phyloP scores from a whole-genome alignment of 2,113 vertebrate genomes.

The Regulus satrapa region DNA sequence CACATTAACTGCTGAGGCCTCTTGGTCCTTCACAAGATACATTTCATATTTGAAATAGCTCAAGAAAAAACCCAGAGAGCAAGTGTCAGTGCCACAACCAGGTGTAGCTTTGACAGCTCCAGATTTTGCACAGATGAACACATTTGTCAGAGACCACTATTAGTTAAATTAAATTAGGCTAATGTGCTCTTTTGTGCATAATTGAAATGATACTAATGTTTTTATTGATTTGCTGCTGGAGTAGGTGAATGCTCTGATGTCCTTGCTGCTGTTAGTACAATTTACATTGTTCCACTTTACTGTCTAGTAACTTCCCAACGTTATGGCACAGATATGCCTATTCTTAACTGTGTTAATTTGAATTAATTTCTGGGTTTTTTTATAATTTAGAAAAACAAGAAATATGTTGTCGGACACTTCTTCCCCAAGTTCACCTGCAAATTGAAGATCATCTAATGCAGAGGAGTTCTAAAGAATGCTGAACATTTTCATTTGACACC shows the following conservation, averaged over 20 bases:
- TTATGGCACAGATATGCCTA: background rate
- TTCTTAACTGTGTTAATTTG: background rate
- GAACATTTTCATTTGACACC: background rate
- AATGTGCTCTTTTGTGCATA: background rate
- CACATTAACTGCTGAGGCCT: background rate
- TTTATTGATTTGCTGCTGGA: background rate
- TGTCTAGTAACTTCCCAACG: background rate
- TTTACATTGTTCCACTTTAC: background rate
- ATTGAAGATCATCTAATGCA: background rate
- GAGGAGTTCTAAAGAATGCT: background rate
- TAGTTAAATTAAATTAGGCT: background rate
- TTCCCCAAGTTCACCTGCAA: background rate
- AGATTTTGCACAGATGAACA: background rate
- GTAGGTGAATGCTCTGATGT: background rate
- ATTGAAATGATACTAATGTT: background rate
- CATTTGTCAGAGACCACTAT: background rate
- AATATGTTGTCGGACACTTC: background rate
- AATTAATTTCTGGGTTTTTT: background rate
- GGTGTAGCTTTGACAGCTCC: background rate
- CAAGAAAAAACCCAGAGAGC: background rate
- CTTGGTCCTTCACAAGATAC: background rate
- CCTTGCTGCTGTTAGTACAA: background rate
- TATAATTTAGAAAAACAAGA: background rate
- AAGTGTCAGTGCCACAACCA: background rate
- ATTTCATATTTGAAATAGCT: rapidly evolving